Conservation (phyloP, 2,113 vertebrate genomes). For the Nymphicus hollandicus region DNA sequence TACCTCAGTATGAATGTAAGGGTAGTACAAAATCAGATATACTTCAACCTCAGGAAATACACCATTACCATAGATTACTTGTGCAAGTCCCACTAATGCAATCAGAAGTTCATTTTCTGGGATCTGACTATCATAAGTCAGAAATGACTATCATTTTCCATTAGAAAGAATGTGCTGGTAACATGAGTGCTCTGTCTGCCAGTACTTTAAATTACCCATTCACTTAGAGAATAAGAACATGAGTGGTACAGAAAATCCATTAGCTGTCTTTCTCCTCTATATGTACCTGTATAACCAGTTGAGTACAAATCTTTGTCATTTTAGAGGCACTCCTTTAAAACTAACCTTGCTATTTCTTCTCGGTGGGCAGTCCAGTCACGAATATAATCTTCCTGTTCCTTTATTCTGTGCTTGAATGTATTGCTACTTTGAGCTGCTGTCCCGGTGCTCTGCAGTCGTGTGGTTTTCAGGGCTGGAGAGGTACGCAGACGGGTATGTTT, state of each 20-base stretch:
- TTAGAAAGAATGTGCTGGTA: not conserved
- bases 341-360: slow-evolving; percentile 97
- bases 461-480: slow-evolving; percentile 84
- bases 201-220: not conserved
- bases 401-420: slow-evolving; percentile 90
- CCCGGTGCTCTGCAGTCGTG: slow-evolving; percentile 80
- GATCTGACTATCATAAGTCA: not conserved
- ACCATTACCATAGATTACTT: not conserved
- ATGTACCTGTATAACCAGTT: not conserved
- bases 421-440: slow-evolving; percentile 76
- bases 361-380: slow-evolving; percentile 97
- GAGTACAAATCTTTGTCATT: not conserved
- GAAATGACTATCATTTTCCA: not conserved
- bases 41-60: not conserved
- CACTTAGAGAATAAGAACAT: not conserved
- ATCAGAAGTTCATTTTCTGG: not conserved
- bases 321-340: not conserved
- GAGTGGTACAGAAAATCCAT: not conserved
- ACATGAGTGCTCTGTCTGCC: not conserved
- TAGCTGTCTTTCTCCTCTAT: not conserved
- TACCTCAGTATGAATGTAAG: not conserved
- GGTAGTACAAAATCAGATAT: not conserved
- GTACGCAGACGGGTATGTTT: slow-evolving; percentile 89
- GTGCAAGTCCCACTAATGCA: not conserved
- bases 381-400: slow-evolving; percentile 97